A percentile compares a stretch with the other conserved stretches of the same genome.
Evolutionary conservation across 2,888 invertebrate genomes (phyloP).

Genomic region (Yponomeuta sedellus): DNA sequence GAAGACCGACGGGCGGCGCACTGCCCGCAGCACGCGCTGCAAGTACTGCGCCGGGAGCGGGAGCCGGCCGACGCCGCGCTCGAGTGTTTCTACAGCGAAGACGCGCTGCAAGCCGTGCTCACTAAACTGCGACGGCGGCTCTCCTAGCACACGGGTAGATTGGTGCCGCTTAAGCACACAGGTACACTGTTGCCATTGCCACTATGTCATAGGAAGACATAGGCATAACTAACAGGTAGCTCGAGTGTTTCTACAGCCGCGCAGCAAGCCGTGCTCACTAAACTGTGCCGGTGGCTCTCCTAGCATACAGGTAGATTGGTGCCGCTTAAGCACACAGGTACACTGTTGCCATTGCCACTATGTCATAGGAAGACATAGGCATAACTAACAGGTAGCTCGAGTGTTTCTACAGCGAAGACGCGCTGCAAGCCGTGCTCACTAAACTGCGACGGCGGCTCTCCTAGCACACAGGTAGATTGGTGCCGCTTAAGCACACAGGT

Average conservation of each 20-base stretch:
- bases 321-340: too few relatives aligned
- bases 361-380: not conserved
- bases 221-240: too few relatives aligned
- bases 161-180: too few relatives aligned
- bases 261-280: not conserved
- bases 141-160: not conserved
- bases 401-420: not conserved
- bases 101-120: not conserved
- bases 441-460: not conserved
- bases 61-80: conserved; percentile 1
- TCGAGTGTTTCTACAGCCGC: not conserved
- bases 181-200: too few relatives aligned
- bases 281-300: not conserved
- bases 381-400: too few relatives aligned
- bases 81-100: conserved; percentile 1
- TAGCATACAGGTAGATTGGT: not conserved
- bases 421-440: not conserved
- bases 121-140: not conserved
- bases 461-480: not conserved
- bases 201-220: too few relatives aligned
- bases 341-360: not conserved
- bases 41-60: conserved; percentile 22
- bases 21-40: conserved; percentile 39
- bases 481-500: too few relatives aligned
- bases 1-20: conserved; percentile 26